Evolutionary conservation across 2,113 vertebrate genomes (phyloP), one percentile per base, ranked within the genome.

Genomic region (Astur gentilis): DNA sequence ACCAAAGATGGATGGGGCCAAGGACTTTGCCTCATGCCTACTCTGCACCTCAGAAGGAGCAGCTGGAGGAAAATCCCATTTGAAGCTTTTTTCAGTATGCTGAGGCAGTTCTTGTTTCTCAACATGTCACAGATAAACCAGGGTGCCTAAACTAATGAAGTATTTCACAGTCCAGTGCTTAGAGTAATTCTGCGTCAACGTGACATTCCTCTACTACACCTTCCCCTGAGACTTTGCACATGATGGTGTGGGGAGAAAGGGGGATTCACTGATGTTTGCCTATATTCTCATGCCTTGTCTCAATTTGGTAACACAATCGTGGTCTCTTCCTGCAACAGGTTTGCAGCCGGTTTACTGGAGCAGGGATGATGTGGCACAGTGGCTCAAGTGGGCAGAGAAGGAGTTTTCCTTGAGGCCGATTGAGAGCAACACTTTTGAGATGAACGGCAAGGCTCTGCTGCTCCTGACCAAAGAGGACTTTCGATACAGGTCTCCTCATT

Each of bases 391-490:
- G 99, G 99, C 99, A 0, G 99, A 99, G 98, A 98, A 98, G 77
- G 99, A 99, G 95, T 99, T 99, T 83, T 99, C 99, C 44, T 98
- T 99, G 92, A 98, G 99, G 82, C 98, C 99, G 0, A 99, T 99
- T 94, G 99, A 99, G 97, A 99, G 98, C 92, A 98, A 97, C 97
- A 98, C 98, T 5, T 99, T 99, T 82, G 99, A 99, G 98, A 99
- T 99, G 99, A 99, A 99, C 0, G 99, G 99, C 91, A 99, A 99
- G 95, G 99, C 99, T 34, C 98, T 99, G 94, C 98, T 99, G 96
- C 99, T 99, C 78, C 99, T 99, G 96, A 99, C 99, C 98, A 99
- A 99, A 98, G 99, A 99, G 98, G 99, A 99, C 97, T 99, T 99
- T 96, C 98, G 99, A 97, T 99, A 99, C 97, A 98, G 99, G 81